These are phyloP conservation scores for Dermochelys coriacea DNA, from an alignment of 2,797 vertebrate species.

Conservation along the genomic window DNA sequence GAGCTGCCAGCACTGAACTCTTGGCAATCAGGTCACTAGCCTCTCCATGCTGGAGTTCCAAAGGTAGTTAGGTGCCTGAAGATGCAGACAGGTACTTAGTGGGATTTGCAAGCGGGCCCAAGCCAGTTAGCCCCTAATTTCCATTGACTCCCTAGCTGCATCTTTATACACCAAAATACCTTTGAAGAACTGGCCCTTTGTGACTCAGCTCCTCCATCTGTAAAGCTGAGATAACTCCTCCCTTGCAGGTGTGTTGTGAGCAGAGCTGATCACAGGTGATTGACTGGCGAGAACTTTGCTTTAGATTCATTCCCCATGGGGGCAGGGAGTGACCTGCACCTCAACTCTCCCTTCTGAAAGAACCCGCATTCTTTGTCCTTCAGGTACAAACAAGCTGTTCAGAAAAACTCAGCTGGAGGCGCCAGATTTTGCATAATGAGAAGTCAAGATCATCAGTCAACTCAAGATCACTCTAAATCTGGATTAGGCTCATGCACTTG, in stretches of 20 bases:
- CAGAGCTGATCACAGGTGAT: background rate
- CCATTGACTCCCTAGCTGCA: background rate
- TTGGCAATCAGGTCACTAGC: background rate
- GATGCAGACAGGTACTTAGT: rapidly evolving
- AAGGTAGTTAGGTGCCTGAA: background rate
- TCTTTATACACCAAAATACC: background rate
- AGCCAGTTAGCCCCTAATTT: background rate
- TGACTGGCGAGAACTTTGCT: background rate
- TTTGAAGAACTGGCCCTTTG: background rate
- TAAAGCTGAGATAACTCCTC: background rate
- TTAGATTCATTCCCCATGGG: rapidly evolving
- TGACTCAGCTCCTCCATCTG: background rate
- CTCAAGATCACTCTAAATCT: background rate
- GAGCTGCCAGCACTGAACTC: rapidly evolving
- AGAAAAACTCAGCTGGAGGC: background rate
- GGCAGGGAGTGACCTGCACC: rapidly evolving
- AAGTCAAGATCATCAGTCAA: rapidly evolving
- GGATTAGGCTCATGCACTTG: background rate
- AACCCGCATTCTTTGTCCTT: background rate
- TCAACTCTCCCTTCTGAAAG: background rate
- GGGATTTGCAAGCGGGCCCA: background rate
- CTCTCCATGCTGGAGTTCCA: background rate
- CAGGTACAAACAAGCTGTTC: background rate
- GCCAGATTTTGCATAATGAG: rapidly evolving
- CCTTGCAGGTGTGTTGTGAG: too few species aligned